Base-by-base conservation (phyloP, 2,797 vertebrate species). In the Lophius americanus region DNA sequence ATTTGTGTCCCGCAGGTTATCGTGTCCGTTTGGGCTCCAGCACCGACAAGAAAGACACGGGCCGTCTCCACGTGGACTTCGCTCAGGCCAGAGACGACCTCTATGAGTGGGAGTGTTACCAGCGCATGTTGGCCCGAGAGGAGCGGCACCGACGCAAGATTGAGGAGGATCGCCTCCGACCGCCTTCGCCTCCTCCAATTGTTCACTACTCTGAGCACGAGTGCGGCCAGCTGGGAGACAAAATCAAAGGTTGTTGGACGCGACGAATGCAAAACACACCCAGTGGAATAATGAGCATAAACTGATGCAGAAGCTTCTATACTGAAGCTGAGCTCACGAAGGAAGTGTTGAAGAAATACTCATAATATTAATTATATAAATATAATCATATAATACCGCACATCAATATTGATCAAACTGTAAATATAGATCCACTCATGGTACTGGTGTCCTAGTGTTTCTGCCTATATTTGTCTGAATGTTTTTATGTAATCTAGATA, bases 71-170 rank as follows among this genome's bases (percentile, higher is more conserved):
- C 0, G 97, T 98, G 79, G 97, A 99, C 85, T 99, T 97, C 9
- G 97, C 97, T 0, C 96, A 98, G 90, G 97, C 97, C 10, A 91
- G 97, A 72, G 97, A 99, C 0, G 97, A 99, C 70, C 92, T 98
- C 44, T 99, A 98, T 0, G 96, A 99, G 88, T 98, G 97, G 97
- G 97, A 99, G 71, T 98, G 97, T 82, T 93, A 86, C 78, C 97
- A 99, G 90, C 95, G 96, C 13, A 95, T 97, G 95, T 72, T 97
- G 81, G 97, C 97, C 7, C 87, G 97, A 5, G 96, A 98, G 88
- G 97, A 98, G 83, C 92, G 97, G 10, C 97, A 98, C 79, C 94
- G 96, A 37, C 92, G 96, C 53, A 92, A 95, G 59, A 92, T 98
- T 72, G 95, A 96, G 39, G 96, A 97, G 79, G 96, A 98, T 60